A percentile compares a stretch with the other conserved stretches of the same genome.
Conservation (phyloP, 2,888 invertebrate species). For the Drosophila nigricruria region DNA sequence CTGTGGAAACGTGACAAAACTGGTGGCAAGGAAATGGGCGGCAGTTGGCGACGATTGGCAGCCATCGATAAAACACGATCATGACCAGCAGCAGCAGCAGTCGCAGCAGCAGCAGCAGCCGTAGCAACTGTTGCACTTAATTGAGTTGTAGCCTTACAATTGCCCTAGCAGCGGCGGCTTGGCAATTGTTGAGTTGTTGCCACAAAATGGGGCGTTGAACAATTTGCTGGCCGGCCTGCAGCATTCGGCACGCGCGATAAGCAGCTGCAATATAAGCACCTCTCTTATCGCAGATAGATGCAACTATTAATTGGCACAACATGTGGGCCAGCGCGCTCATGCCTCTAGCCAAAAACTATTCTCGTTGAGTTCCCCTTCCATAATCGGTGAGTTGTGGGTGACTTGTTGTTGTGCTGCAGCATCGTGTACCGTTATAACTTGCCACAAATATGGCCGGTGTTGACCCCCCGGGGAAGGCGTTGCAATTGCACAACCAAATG, state of each 20-base stretch:
- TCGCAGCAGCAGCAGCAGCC: constrained; percentile 29
- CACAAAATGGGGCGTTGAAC: constrained; percentile 43
- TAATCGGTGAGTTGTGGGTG: constrained; percentile 46
- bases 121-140: constrained; percentile 43
- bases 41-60: constrained; percentile 69
- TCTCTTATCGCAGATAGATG: constrained; percentile 57
- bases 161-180: constrained; percentile 5
- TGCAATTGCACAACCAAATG: constrained; percentile 54
- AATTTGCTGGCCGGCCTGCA: constrained; percentile 31
- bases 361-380: no score
- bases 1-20: constrained; percentile 52
- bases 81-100: constrained; percentile 48
- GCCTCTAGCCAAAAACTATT: constrained; percentile 1
- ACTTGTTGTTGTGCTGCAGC: constrained; percentile 7
- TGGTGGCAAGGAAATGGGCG: constrained; percentile 44
- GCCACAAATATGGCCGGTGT: constrained; percentile 61
- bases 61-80: constrained; percentile 68
- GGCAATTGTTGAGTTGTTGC: constrained; percentile 22
- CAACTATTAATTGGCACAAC: constrained; percentile 72
- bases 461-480: constrained; percentile 59
- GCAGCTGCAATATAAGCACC: constrained; percentile 33
- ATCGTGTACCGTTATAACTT: constrained; percentile 39
- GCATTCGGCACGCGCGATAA: constrained; percentile 55
- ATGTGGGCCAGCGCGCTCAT: constrained; percentile 42
- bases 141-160: constrained; percentile 55